These are phyloP conservation scores for Rhinophrynus dorsalis DNA, from an alignment of 2,797 vertebrate genomes.

Conservation along the genomic window DNA sequence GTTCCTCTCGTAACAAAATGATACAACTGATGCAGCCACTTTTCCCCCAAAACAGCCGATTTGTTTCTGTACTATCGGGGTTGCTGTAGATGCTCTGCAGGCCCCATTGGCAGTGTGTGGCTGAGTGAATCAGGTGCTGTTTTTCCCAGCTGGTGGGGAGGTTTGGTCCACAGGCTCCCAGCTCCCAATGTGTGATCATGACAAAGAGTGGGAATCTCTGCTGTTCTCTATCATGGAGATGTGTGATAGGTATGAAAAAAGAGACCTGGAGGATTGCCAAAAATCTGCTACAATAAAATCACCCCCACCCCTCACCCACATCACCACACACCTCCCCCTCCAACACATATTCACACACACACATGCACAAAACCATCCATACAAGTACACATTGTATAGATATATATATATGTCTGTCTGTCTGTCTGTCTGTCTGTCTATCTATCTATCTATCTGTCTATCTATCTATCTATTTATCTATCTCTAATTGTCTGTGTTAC, in stretches of 20 bases:
- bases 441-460: too few relatives aligned
- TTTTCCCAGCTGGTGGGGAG: constrained; percentile 33
- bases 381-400: constrained; percentile 5
- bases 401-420: too few relatives aligned
- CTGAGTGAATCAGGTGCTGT: constrained; percentile 43
- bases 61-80: too few relatives aligned
- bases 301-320: constrained; percentile 39
- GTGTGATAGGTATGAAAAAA: constrained; percentile 46
- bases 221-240: constrained; percentile 43
- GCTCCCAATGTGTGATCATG: constrained; percentile 38
- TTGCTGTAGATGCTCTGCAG: not conserved
- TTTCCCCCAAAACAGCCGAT: too few relatives aligned
- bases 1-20: too few relatives aligned
- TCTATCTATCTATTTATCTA: too few relatives aligned
- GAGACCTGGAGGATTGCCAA: constrained; percentile 42
- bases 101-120: not conserved
- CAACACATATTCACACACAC: constrained; percentile 29
- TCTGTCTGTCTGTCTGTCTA: too few relatives aligned
- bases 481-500: too few relatives aligned
- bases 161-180: constrained; percentile 23
- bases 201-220: constrained; percentile 43
- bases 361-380: constrained; percentile 12
- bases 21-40: too few relatives aligned
- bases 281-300: constrained; percentile 48
- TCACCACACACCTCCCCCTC: constrained; percentile 34